Evolutionary conservation across 1,140 invertebrate genomes (phyloP).

Genomic region (Zaprionus tsacasi): DNA sequence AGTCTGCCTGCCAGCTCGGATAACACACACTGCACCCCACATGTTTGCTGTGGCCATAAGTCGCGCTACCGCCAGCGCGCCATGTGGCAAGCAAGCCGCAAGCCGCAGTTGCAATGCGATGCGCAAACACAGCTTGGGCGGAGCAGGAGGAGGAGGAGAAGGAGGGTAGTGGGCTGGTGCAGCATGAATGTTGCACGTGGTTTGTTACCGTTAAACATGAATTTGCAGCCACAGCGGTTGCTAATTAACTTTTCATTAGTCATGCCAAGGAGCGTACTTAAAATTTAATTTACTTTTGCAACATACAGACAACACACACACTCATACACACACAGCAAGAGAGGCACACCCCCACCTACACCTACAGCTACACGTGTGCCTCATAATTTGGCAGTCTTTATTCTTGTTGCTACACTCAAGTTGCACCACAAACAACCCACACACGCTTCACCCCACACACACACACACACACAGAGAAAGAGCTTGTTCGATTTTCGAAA

Average conservation of each 20-base stretch:
- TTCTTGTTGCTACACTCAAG: slow-evolving; percentile 3
- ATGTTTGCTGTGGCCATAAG: slow-evolving; percentile 61
- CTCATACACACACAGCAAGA: neutral
- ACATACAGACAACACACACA: slow-evolving; percentile 17
- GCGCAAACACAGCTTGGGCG: neutral
- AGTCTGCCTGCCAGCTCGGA: neutral
- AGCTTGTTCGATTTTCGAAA: slow-evolving; percentile 68
- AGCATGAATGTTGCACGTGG: slow-evolving; percentile 31
- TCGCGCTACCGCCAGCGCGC: slow-evolving; percentile 21
- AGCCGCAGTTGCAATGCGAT: slow-evolving; percentile 31
- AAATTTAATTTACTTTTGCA: slow-evolving; percentile 44
- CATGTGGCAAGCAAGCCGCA: slow-evolving; percentile 20
- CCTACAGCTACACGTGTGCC: slow-evolving; percentile 3
- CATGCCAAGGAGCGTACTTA: slow-evolving; percentile 54
- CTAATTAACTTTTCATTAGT: slow-evolving; percentile 78
- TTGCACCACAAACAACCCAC: slow-evolving; percentile 13
- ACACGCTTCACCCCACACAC: neutral
- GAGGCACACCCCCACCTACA: neutral
- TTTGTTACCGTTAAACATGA: neutral
- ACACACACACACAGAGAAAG: neutral
- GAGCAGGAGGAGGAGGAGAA: neutral
- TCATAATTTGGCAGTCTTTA: slow-evolving; percentile 1
- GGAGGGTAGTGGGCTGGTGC: neutral
- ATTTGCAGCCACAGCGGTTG: slow-evolving; percentile 35
- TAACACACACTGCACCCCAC: slow-evolving; percentile 35